phyloP scores from a whole-genome alignment of 2,113 vertebrate species.

The Oncorhynchus tshawytscha region DNA sequence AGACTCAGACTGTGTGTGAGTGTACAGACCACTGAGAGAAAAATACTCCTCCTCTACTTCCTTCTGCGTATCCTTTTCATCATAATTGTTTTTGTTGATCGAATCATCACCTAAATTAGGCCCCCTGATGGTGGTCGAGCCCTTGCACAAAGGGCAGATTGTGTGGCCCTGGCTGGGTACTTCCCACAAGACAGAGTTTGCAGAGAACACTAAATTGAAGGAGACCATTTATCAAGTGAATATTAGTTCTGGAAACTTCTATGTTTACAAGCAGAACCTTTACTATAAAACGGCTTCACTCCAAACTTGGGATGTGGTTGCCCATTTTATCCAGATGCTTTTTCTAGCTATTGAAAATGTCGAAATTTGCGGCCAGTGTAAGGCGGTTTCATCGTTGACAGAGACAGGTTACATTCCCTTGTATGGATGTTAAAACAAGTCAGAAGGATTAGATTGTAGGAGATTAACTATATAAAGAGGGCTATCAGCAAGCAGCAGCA shows the following conservation, averaged over 20 bases:
- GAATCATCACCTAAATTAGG: constrained; percentile 39
- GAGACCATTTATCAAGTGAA: no score
- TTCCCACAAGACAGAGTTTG: constrained; percentile 12
- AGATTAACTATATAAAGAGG: constrained; percentile 32
- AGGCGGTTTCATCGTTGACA: no score
- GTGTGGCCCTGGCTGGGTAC: constrained; percentile 18
- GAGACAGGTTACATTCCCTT: constrained; percentile 10
- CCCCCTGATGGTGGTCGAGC: constrained; percentile 17
- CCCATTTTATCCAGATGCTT: no score
- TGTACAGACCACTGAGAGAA: no score
- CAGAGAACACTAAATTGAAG: no score
- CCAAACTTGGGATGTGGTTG: no score
- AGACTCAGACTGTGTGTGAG: no score
- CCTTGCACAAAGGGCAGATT: constrained; percentile 18
- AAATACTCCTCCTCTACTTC: background rate
- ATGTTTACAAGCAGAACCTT: no score
- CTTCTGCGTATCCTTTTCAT: constrained; percentile 22
- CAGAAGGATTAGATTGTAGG: constrained; percentile 34
- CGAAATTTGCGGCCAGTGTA: no score
- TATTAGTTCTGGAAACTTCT: no score
- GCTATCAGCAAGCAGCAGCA: background rate
- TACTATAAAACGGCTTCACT: no score
- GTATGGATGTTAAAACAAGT: constrained; percentile 13
- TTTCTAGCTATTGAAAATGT: no score
- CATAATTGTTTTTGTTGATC: constrained; percentile 30